phyloP scores from a whole-genome alignment of 2,888 invertebrate species.

The Lasioglossum vierecki region DNA sequence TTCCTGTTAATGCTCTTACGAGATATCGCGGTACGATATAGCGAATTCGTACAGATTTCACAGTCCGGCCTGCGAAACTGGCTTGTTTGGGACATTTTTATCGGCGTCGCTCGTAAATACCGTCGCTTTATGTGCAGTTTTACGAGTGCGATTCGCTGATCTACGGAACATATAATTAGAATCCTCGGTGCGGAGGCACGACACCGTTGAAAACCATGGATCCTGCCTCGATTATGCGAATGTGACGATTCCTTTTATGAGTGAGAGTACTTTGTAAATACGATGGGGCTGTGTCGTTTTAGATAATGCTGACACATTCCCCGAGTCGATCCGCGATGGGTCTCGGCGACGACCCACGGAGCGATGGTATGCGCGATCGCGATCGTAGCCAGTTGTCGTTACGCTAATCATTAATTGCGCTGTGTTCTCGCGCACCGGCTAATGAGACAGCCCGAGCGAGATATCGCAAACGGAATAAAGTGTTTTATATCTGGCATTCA shows the following conservation, averaged over 20 bases:
- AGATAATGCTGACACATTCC: slow-evolving; percentile 18
- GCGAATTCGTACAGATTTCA: slow-evolving; percentile 16
- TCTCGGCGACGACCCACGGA: background rate
- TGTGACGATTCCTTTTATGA: slow-evolving; percentile 35
- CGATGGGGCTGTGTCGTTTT: background rate
- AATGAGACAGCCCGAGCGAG: background rate
- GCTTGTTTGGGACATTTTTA: slow-evolving; percentile 29
- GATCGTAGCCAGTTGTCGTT: background rate
- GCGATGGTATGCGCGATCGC: background rate
- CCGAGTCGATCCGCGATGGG: background rate
- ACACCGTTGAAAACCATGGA: background rate
- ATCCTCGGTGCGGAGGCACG: slow-evolving; percentile 40
- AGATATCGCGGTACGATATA: background rate
- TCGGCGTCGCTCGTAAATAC: slow-evolving; percentile 48
- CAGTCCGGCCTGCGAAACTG: slow-evolving; percentile 6
- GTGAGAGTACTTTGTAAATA: slow-evolving; percentile 40
- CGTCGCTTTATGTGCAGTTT: slow-evolving; percentile 54
- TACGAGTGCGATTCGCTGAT: slow-evolving; percentile 43
- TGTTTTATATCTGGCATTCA: slow-evolving; percentile 14
- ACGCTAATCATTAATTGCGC: slow-evolving; percentile 16
- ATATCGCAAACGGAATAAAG: background rate
- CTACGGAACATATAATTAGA: slow-evolving; percentile 58
- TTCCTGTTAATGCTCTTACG: background rate
- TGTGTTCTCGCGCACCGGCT: slow-evolving; percentile 18
- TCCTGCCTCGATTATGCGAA: background rate